Percentiles rank a stretch among this genome's conserved stretches.
These are phyloP conservation scores for Drosophila gaucha DNA, from an alignment of 2,888 invertebrate genomes.

Conservation along the genomic window DNA sequence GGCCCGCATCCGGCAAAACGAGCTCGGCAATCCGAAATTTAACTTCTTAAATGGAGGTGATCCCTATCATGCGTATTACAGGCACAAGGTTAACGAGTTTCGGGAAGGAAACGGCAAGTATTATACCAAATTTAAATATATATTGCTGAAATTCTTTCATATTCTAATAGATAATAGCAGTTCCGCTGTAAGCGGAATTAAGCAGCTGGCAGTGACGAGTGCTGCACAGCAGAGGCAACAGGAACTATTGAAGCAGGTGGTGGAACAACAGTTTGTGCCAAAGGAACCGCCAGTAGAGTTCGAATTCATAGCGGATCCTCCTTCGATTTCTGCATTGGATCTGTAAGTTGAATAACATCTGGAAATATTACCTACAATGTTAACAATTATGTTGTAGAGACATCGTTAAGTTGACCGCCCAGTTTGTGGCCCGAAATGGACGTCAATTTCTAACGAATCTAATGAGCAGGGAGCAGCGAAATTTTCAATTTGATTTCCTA, in stretches of 20 bases:
- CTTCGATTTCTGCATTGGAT: slow-evolving; percentile 98
- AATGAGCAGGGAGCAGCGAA: slow-evolving; percentile 99
- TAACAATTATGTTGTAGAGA: slow-evolving; percentile 88
- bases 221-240: slow-evolving; percentile 94
- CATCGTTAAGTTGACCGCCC: slow-evolving; percentile 98
- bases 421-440: slow-evolving; percentile 99
- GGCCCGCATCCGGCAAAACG: slow-evolving; percentile 98
- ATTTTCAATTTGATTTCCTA: slow-evolving; percentile 99
- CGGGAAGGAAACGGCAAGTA: slow-evolving; percentile 92
- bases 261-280: slow-evolving; percentile 94
- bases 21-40: slow-evolving; percentile 98
- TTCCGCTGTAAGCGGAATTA: slow-evolving; percentile 85
- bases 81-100: slow-evolving; percentile 98
- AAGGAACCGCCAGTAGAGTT: slow-evolving; percentile 96
- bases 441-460: slow-evolving; percentile 98
- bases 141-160: not conserved
- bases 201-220: slow-evolving; percentile 88
- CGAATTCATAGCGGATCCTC: slow-evolving; percentile 98
- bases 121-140: fast-evolving
- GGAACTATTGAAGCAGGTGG: slow-evolving; percentile 93
- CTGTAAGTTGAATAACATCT: slow-evolving; percentile 86
- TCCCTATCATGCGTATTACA: slow-evolving; percentile 99
- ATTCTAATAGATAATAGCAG: slow-evolving; percentile 54
- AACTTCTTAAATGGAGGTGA: slow-evolving; percentile 98
- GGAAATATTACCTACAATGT: not conserved